Evolutionary conservation across 2,797 vertebrate genomes (phyloP).

Genomic region (Microhierax caerulescens): DNA sequence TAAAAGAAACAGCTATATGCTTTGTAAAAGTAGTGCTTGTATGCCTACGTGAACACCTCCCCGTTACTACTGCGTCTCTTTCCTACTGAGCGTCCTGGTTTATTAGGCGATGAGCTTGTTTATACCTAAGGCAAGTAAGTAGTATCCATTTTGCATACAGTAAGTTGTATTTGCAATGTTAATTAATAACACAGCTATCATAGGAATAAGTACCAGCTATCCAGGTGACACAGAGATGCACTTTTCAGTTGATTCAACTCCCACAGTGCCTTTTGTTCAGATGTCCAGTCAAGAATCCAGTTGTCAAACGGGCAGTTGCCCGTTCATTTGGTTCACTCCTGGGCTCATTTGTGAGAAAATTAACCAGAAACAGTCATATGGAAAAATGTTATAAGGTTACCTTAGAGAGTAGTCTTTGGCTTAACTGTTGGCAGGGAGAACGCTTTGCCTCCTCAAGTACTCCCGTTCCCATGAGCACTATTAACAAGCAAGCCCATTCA

Average conservation of each 20-base stretch:
- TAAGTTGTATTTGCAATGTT: background rate
- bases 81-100: background rate
- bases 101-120: background rate
- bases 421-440: background rate
- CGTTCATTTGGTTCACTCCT: background rate
- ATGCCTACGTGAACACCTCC: background rate
- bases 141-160: background rate
- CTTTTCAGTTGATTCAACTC: background rate
- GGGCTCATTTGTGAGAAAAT: background rate
- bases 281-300: background rate
- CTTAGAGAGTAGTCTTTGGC: background rate
- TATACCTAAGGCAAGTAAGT: background rate
- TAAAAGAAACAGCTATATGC: background rate
- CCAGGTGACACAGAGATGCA: background rate
- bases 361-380: background rate
- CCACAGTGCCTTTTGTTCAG: background rate
- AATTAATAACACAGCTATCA: background rate
- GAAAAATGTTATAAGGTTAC: background rate
- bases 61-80: background rate
- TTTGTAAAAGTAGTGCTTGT: background rate
- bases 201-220: background rate
- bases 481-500: background rate
- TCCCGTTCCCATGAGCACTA: background rate
- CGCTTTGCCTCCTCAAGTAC: background rate
- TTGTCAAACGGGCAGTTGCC: background rate